Percentiles rank a stretch among this genome's conserved stretches.
Conservation (phyloP, 2,113 vertebrate genomes). For the Peromyscus polionotus region DNA sequence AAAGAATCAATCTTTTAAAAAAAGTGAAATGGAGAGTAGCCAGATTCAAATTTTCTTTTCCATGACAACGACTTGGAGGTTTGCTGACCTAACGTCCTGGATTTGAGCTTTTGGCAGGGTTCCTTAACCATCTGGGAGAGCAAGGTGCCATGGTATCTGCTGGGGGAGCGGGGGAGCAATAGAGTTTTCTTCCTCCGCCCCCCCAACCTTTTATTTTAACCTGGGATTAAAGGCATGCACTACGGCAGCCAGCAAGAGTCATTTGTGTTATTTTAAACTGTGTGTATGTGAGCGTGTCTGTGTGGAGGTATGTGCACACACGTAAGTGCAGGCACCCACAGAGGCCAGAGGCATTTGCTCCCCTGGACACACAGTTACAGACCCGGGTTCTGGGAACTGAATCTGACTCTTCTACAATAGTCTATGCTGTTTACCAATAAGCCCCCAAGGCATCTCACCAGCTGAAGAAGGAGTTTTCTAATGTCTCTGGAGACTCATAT, state of each 20-base stretch:
- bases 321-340: background rate
- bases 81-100: background rate
- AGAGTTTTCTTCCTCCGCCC: background rate
- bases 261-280: background rate
- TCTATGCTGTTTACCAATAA: background rate
- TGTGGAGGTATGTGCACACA: background rate
- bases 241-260: background rate
- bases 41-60: constrained; percentile 37
- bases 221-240: background rate
- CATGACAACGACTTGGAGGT: background rate
- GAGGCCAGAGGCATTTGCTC: background rate
- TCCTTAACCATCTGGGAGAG: background rate
- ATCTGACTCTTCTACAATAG: background rate
- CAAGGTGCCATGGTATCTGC: background rate
- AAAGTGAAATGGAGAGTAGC: background rate
- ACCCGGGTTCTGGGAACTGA: background rate
- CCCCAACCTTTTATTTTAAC: background rate
- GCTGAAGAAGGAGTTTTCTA: background rate
- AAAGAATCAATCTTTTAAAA: background rate
- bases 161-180: background rate
- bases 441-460: background rate
- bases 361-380: background rate
- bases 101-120: background rate
- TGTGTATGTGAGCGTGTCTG: background rate
- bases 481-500: background rate